Conservation (phyloP, 2,113 vertebrate species). For the Clinocottus analis region DNA sequence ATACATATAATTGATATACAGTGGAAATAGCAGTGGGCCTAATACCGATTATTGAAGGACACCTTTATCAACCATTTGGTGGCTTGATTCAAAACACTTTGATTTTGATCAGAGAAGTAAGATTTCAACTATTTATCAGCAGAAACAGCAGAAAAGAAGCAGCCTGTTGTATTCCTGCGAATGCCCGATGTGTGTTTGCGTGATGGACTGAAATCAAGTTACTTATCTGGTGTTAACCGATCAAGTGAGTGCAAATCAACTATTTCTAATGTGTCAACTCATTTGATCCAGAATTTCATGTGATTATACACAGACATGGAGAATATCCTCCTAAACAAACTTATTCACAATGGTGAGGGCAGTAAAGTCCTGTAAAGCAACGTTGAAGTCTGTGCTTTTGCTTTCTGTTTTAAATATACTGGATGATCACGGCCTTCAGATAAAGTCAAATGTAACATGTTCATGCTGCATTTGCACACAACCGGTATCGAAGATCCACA, state of each 20-base stretch:
- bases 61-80: neutral
- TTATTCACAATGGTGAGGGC: neutral
- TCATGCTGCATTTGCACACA: neutral
- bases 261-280: slow-evolving; percentile 3
- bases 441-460: neutral
- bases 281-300: slow-evolving; percentile 45
- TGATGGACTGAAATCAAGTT: neutral
- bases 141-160: too few relatives aligned
- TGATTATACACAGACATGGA: slow-evolving; percentile 53
- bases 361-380: neutral
- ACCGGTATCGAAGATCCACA: neutral
- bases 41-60: neutral
- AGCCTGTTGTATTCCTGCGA: slow-evolving; percentile 17
- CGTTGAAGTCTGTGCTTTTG: neutral
- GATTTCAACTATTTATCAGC: too few relatives aligned
- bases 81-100: neutral
- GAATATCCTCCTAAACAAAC: slow-evolving; percentile 19
- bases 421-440: neutral
- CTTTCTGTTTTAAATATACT: neutral
- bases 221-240: neutral
- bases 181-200: slow-evolving; percentile 12
- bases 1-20: neutral
- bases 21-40: neutral
- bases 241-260: neutral
- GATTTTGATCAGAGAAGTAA: too few relatives aligned